phyloP scores from a whole-genome alignment of 2,888 invertebrate species.

The Globia sparganii region DNA sequence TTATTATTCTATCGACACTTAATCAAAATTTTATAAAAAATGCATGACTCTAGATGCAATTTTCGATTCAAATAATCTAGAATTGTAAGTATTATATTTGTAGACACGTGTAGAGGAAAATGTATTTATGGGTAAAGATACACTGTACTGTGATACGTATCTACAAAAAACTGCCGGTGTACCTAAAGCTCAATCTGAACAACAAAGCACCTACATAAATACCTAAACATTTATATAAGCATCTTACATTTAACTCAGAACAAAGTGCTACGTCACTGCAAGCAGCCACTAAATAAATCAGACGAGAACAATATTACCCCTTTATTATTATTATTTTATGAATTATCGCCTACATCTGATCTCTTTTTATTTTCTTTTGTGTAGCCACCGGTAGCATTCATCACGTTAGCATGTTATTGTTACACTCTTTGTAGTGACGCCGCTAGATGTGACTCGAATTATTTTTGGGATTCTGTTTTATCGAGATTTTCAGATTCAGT shows the following conservation, averaged over 20 bases:
- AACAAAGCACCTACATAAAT: slow-evolving; percentile 53
- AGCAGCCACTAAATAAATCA: slow-evolving; percentile 78
- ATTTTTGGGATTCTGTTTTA: slow-evolving; percentile 38
- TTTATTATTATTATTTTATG: slow-evolving; percentile 86
- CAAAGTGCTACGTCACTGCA: slow-evolving; percentile 63
- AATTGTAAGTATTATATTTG: too few species aligned
- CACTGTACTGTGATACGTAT: too few species aligned
- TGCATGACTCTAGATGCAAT: background rate
- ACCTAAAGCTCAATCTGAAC: slow-evolving; percentile 41
- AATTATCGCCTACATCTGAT: slow-evolving; percentile 86
- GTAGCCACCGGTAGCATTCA: slow-evolving; percentile 83
- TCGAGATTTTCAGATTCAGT: slow-evolving; percentile 37
- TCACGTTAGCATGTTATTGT: slow-evolving; percentile 83
- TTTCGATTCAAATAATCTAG: background rate
- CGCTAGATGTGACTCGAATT: slow-evolving; percentile 59
- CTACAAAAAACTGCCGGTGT: slow-evolving; percentile 21
- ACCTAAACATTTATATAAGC: slow-evolving; percentile 57
- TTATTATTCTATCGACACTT: background rate
- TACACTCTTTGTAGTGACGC: slow-evolving; percentile 76
- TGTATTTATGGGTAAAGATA: too few species aligned
- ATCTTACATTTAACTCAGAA: slow-evolving; percentile 61
- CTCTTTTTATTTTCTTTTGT: slow-evolving; percentile 82
- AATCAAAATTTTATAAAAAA: background rate
- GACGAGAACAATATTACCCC: slow-evolving; percentile 80
- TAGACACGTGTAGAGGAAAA: too few species aligned